phyloP scores from a whole-genome alignment of 2,797 vertebrate species.

The Acridotheres tristis region DNA sequence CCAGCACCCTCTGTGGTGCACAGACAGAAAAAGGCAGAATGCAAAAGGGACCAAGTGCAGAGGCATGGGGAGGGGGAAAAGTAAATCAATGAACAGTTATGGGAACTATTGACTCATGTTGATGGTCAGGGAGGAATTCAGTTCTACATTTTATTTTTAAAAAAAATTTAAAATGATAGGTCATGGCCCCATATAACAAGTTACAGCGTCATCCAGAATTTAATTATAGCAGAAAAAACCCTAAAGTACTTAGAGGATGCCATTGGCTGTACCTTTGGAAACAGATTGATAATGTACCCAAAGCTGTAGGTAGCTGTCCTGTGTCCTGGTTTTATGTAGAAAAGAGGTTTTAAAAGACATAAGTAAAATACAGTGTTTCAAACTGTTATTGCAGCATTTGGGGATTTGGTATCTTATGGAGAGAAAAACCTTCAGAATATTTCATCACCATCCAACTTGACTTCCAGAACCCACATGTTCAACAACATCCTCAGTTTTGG shows the following conservation, averaged over 20 bases:
- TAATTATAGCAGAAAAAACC: not conserved
- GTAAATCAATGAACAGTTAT: not conserved
- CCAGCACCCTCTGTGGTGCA: not conserved
- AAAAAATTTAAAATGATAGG: not conserved
- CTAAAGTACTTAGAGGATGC: not conserved
- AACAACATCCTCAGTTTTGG: constrained; percentile 10
- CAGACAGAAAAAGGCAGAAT: not conserved
- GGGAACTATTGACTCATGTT: not conserved
- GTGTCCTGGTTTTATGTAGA: not conserved
- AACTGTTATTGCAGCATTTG: constrained; percentile 46
- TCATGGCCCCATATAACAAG: not conserved
- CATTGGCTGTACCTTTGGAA: not conserved
- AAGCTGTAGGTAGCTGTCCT: not conserved
- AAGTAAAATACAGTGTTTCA: not conserved
- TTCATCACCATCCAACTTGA: constrained; percentile 52
- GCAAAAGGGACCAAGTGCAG: not conserved
- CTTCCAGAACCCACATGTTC: constrained; percentile 2
- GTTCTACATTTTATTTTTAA: not conserved
- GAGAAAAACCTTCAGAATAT: not conserved
- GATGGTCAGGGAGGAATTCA: not conserved
- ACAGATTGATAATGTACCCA: not conserved
- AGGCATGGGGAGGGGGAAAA: fast-evolving
- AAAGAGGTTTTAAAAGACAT: not conserved
- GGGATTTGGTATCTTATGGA: not conserved
- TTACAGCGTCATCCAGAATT: not conserved